Evolutionary conservation across 2,888 invertebrate species (phyloP), one percentile per base, ranked within the genome.

Genomic region (Rotaria socialis): DNA sequence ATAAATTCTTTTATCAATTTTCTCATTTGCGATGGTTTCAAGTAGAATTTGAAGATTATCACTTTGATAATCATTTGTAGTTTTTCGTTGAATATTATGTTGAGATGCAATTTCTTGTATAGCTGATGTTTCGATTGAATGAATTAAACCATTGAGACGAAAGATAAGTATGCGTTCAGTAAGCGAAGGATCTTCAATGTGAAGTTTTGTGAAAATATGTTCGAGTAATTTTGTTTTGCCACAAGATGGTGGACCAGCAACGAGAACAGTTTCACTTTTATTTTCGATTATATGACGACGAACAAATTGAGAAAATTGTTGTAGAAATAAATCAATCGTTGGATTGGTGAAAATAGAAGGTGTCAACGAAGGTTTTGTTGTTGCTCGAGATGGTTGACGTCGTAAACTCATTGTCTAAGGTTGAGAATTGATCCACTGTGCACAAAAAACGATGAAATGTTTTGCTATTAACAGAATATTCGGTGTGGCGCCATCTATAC

Each of bases 191-290:
- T 80, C 80, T 24, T 80, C 80, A 24, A 11, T 47, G n/a, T 47
- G 24, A 47, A 80, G 47, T 47, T 80, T 43, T n/a, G 24, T 80
- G 8, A 80, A 80, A 8, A 47, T 80, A 80, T 80, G n/a, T 14
- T 80, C 80, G 19, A 80, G 80, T 80, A 80, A 24, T 80, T 80
- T 80, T 8, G 80, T 80, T 80, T 80, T 80, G 10, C 80, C 80
- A 80, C 47, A 80, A 7, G 47, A 80, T 80, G 80, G 80, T 24
- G 47, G 47, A 80, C 80, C 80, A 24, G 80, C 43, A n/a, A 80
- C 47, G 2, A 80, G 47, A 5, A 80, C 43, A 11, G 80, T 80
- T 80, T 80, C 80, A 43, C 80, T 80, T 47, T 80, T 80, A 43
- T 47, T 80, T 47, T 80, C 80, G 0, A 10, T 14, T 47, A 80